Conservation (phyloP, 2,113 vertebrate genomes). For the Mesoclemmys tuberculata region DNA sequence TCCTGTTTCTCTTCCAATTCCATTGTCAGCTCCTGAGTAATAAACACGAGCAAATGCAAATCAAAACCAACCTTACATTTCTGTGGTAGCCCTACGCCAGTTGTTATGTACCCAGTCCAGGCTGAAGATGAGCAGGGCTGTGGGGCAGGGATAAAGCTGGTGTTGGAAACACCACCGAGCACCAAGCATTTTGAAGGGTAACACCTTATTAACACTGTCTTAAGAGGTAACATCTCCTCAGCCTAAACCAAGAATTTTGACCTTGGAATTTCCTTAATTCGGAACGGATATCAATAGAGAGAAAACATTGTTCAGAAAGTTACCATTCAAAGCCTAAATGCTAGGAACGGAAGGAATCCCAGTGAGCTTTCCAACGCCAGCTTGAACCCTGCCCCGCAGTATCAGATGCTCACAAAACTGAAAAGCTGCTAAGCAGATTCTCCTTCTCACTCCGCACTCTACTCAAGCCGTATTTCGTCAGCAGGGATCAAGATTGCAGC, state of each 20-base stretch:
- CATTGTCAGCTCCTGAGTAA: conserved; percentile 85
- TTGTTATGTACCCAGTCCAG: neutral
- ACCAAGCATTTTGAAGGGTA: neutral
- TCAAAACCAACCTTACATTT: neutral
- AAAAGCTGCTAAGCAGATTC: neutral
- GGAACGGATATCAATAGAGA: neutral
- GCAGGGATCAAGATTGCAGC: neutral
- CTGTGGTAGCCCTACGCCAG: neutral
- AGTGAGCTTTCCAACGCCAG: neutral
- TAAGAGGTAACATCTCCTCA: neutral
- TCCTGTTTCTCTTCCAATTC: conserved; percentile 94
- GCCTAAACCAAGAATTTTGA: neutral
- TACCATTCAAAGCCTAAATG: neutral
- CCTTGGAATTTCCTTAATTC: neutral
- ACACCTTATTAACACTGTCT: neutral
- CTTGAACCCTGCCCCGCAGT: neutral
- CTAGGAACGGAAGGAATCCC: neutral
- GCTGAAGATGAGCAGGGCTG: neutral
- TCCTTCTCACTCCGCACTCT: neutral
- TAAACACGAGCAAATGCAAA: neutral
- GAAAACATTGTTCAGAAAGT: neutral
- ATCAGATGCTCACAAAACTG: neutral
- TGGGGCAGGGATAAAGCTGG: neutral
- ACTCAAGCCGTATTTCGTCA: neutral
- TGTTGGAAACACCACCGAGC: neutral